These are phyloP conservation scores for Desmophyllum pertusum DNA, from an alignment of 92 coral and sea anemone genomes.

Conservation along the genomic window DNA sequence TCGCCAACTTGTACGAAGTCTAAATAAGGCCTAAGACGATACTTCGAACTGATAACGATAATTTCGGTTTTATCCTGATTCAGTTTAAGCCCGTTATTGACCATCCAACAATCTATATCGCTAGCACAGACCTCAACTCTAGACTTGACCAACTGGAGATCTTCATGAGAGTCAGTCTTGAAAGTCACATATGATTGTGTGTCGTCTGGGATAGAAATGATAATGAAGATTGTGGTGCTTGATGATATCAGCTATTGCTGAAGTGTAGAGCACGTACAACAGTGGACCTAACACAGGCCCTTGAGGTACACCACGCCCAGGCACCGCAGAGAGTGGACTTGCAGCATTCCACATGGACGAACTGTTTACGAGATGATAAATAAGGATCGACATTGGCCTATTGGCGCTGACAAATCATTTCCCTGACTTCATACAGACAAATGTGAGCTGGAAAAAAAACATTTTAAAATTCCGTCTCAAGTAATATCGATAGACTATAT, in stretches of 20 bases:
- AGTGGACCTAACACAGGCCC: constrained; percentile 48
- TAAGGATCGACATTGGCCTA: too few species aligned
- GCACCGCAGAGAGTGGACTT: constrained; percentile 19
- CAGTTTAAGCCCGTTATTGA: constrained; percentile 35
- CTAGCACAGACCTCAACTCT: not conserved
- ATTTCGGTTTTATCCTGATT: constrained; percentile 50
- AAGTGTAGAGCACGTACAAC: constrained; percentile 41
- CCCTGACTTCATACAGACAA: too few species aligned
- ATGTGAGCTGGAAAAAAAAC: too few species aligned
- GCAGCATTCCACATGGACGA: constrained; percentile 9
- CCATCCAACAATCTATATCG: constrained; percentile 44
- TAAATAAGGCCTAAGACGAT: constrained; percentile 8
- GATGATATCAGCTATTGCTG: too few species aligned
- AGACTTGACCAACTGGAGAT: constrained; percentile 3
- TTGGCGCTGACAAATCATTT: too few species aligned
- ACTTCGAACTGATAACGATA: constrained; percentile 28
- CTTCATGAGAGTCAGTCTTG: constrained; percentile 10
- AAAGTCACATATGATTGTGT: constrained; percentile 14
- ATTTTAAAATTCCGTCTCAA: too few species aligned
- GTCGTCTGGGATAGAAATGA: too few species aligned
- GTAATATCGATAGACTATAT: too few species aligned
- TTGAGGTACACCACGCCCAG: constrained; percentile 43
- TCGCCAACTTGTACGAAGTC: constrained; percentile 31
- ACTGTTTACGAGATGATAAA: constrained; percentile 15
- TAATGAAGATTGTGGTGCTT: too few species aligned